Percentiles rank a stretch among this genome's conserved stretches.
These are phyloP conservation scores for Eristalis tenax DNA, from an alignment of 2,888 invertebrate species.

Conservation along the genomic window DNA sequence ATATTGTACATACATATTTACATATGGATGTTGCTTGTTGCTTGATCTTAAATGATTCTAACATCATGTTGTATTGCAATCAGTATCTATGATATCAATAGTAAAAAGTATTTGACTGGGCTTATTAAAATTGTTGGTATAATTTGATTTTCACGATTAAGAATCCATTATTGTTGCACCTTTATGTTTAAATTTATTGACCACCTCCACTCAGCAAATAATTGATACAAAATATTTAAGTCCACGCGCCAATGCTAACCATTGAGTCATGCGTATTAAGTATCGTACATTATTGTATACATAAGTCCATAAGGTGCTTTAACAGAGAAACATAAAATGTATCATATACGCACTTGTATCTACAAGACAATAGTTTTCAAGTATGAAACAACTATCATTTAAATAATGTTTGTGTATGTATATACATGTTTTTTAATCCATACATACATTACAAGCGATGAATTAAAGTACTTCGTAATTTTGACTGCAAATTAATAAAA, in stretches of 20 bases:
- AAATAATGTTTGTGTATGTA: too few relatives aligned
- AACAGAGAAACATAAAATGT: neutral
- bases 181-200: constrained; percentile 13
- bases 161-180: constrained; percentile 53
- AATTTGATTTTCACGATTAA: constrained; percentile 64
- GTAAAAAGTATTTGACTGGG: neutral
- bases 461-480: neutral
- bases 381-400: too few relatives aligned
- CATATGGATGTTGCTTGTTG: constrained; percentile 28
- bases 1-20: neutral
- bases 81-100: neutral
- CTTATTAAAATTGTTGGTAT: constrained; percentile 59
- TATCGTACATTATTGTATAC: neutral
- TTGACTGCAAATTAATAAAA: neutral
- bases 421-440: too few relatives aligned
- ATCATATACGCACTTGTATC: too few relatives aligned
- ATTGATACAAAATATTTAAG: neutral
- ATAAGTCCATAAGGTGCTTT: neutral
- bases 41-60: constrained; percentile 50
- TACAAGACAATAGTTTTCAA: too few relatives aligned
- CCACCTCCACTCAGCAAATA: neutral
- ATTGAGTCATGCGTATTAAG: neutral
- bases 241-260: neutral
- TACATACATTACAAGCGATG: too few relatives aligned
- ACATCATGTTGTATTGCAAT: constrained; percentile 41